These are phyloP conservation scores for Priocnemis perturbator DNA, from an alignment of 2,888 invertebrate genomes.

Conservation along the genomic window DNA sequence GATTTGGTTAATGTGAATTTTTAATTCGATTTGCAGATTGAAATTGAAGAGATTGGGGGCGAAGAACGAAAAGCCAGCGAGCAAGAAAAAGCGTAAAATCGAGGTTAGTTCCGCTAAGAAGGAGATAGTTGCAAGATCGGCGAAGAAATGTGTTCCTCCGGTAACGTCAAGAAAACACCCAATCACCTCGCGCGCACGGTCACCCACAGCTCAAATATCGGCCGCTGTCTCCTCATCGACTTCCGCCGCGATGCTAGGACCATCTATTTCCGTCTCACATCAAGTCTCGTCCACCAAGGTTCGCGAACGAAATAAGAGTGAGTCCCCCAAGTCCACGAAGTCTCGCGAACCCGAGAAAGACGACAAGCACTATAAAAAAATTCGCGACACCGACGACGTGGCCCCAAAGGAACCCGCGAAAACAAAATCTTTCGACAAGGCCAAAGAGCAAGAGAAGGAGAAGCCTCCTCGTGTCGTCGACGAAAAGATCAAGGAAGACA, in stretches of 20 bases:
- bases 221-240: slow-evolving; percentile 39
- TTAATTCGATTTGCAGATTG: slow-evolving; percentile 48
- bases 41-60: slow-evolving; percentile 68
- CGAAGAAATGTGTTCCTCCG: slow-evolving; percentile 54
- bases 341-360: slow-evolving; percentile 58
- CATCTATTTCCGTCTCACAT: slow-evolving; percentile 49
- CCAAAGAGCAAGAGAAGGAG: slow-evolving; percentile 65
- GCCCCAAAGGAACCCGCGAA: slow-evolving; percentile 54
- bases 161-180: slow-evolving; percentile 48
- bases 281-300: slow-evolving; percentile 50
- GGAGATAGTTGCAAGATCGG: slow-evolving; percentile 40
- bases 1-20: no score
- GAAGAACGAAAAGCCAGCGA: slow-evolving; percentile 64
- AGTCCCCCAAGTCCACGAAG: slow-evolving; percentile 64
- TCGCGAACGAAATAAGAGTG: slow-evolving; percentile 69
- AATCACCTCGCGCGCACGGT: slow-evolving; percentile 38
- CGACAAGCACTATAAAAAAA: slow-evolving; percentile 50
- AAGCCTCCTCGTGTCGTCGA: slow-evolving; percentile 60
- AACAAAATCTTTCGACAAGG: slow-evolving; percentile 58
- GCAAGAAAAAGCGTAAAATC: slow-evolving; percentile 70
- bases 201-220: slow-evolving; percentile 45
- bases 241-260: slow-evolving; percentile 43
- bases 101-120: slow-evolving; percentile 54
- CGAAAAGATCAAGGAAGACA: slow-evolving; percentile 64
- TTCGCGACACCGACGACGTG: slow-evolving; percentile 54